phyloP scores from a whole-genome alignment of 1,140 invertebrate genomes.

The Mizuhopecten yessoensis region DNA sequence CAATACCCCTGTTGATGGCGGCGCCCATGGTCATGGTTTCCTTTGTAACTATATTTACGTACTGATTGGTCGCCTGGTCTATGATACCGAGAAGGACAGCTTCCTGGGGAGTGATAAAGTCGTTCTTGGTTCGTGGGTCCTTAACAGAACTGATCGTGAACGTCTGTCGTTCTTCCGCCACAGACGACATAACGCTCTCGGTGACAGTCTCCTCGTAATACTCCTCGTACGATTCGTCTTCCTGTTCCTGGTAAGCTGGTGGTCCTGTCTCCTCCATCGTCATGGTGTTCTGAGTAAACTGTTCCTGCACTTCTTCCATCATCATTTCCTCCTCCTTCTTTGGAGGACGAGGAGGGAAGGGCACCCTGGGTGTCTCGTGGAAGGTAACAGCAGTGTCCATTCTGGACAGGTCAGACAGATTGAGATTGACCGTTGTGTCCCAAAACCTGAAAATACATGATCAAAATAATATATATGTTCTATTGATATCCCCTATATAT shows the following conservation, averaged over 20 bases:
- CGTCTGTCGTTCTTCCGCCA: slow-evolving; percentile 77
- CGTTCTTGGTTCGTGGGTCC: slow-evolving; percentile 73
- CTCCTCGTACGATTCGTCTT: slow-evolving; percentile 38
- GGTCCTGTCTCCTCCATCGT: neutral
- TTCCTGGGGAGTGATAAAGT: slow-evolving; percentile 74
- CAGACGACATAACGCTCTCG: slow-evolving; percentile 68
- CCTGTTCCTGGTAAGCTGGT: slow-evolving; percentile 40
- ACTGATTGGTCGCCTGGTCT: slow-evolving; percentile 72
- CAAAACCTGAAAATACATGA: slow-evolving; percentile 73
- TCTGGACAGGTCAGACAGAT: slow-evolving; percentile 58
- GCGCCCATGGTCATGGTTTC: slow-evolving; percentile 83
- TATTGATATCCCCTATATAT: too few relatives aligned
- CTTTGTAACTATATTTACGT: slow-evolving; percentile 70
- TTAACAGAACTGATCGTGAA: slow-evolving; percentile 79
- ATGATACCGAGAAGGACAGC: slow-evolving; percentile 79
- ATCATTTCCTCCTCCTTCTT: slow-evolving; percentile 1
- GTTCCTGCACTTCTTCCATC: slow-evolving; percentile 46
- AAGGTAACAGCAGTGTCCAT: slow-evolving; percentile 68
- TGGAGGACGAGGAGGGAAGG: slow-evolving; percentile 59
- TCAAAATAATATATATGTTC: neutral
- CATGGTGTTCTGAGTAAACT: slow-evolving; percentile 46
- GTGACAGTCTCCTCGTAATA: slow-evolving; percentile 62
- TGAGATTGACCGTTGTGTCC: slow-evolving; percentile 74
- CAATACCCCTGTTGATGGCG: slow-evolving; percentile 84
- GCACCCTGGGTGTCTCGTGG: slow-evolving; percentile 72